phyloP scores from a whole-genome alignment of 1,140 invertebrate genomes.

The Drosophila miranda region DNA sequence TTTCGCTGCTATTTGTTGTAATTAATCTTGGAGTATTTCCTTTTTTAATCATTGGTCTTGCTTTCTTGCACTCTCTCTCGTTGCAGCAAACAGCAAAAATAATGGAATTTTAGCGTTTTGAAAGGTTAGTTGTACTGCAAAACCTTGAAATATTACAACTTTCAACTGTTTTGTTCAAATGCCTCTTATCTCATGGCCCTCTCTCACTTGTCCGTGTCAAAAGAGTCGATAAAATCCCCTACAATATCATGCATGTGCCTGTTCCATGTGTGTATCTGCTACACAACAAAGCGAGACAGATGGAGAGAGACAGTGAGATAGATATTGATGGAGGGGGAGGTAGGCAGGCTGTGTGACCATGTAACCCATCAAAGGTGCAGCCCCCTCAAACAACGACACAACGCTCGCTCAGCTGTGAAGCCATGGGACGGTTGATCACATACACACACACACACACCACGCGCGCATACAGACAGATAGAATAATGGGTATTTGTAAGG shows the following conservation, averaged over 20 bases:
- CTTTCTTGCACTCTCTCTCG: constrained; percentile 26
- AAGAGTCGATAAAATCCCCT: constrained; percentile 5
- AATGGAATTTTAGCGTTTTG: constrained; percentile 72
- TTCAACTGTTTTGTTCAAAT: not conserved
- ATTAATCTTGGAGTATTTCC: constrained; percentile 10
- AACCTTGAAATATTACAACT: constrained; percentile 40
- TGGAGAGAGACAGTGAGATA: constrained; percentile 4
- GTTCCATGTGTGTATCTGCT: constrained; percentile 3
- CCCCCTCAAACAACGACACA: constrained; percentile 19
- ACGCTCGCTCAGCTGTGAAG: constrained; percentile 66
- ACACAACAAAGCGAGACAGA: too few relatives aligned
- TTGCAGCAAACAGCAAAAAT: constrained; percentile 68
- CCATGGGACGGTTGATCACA: constrained; percentile 35
- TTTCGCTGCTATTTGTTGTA: constrained; percentile 7
- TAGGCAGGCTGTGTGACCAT: constrained; percentile 11
- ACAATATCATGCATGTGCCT: constrained; percentile 5
- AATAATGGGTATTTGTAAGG: constrained; percentile 64
- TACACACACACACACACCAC: not conserved
- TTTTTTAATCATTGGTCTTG: constrained; percentile 15
- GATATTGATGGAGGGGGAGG: not conserved
- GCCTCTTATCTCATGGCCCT: constrained; percentile 36
- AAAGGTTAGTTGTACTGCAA: constrained; percentile 55
- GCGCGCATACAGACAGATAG: not conserved
- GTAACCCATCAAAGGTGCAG: constrained; percentile 38
- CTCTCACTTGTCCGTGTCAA: constrained; percentile 15